phyloP scores from a whole-genome alignment of 2,888 invertebrate species.

The Drosophila parthenogenetica region DNA sequence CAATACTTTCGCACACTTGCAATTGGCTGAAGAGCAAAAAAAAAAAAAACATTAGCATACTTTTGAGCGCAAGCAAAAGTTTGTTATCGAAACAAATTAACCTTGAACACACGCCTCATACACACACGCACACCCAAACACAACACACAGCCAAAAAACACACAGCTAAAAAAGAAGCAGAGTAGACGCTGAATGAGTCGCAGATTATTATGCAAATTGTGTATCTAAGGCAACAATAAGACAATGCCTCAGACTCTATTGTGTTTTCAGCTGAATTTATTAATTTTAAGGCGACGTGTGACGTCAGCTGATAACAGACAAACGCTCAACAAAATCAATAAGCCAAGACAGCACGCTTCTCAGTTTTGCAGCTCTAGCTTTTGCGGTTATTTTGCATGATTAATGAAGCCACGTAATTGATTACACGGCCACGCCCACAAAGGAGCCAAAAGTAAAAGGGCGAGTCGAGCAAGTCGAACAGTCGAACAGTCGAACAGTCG shows the following conservation, averaged over 20 bases:
- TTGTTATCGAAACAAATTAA: slow-evolving; percentile 72
- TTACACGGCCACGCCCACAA: slow-evolving; percentile 56
- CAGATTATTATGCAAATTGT: slow-evolving; percentile 75
- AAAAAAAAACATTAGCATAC: slow-evolving; percentile 74
- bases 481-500: background rate
- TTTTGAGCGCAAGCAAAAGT: slow-evolving; percentile 58
- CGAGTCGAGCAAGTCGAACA: background rate
- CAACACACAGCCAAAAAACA: background rate
- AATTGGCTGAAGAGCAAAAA: slow-evolving; percentile 41
- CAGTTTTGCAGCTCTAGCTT: slow-evolving; percentile 22
- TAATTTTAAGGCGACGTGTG: slow-evolving; percentile 66
- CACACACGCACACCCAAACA: background rate
- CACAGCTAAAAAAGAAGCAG: background rate
- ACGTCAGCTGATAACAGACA: slow-evolving; percentile 66
- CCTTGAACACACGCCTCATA: slow-evolving; percentile 60
- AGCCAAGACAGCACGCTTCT: slow-evolving; percentile 20
- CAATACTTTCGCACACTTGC: slow-evolving; percentile 60
- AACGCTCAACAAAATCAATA: slow-evolving; percentile 70
- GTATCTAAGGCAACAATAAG: slow-evolving; percentile 36
- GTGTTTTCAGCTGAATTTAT: slow-evolving; percentile 56
- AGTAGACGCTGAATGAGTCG: slow-evolving; percentile 15
- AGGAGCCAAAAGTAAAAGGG: background rate
- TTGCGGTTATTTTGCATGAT: slow-evolving; percentile 74
- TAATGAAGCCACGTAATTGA: slow-evolving; percentile 78
- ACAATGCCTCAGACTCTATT: slow-evolving; percentile 49